These are phyloP conservation scores for Crambe crambe DNA, from an alignment of 37 sponge, comb jelly and placozoan species.

Conservation along the genomic window DNA sequence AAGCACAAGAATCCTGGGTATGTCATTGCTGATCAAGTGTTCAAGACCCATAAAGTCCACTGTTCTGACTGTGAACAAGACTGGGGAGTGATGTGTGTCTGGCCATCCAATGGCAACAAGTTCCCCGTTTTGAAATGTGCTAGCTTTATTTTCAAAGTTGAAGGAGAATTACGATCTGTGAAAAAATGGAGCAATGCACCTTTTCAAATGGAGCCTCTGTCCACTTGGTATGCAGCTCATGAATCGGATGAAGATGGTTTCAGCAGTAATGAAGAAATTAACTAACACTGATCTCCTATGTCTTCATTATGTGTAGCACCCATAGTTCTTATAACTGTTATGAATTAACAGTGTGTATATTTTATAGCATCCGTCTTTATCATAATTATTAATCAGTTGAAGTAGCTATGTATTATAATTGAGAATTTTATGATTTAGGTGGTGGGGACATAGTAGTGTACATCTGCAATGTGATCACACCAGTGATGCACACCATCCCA, in stretches of 20 bases:
- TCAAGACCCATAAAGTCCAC: slow-evolving; percentile 37
- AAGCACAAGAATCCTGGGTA: background rate
- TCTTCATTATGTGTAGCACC: background rate
- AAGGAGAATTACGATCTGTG: background rate
- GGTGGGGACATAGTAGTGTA: slow-evolving; percentile 16
- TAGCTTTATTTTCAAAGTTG: slow-evolving; percentile 39
- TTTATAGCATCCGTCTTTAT: background rate
- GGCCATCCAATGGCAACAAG: slow-evolving; percentile 17
- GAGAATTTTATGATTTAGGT: background rate
- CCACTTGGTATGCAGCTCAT: background rate
- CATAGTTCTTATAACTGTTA: too few species aligned
- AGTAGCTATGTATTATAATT: background rate
- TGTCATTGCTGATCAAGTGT: background rate
- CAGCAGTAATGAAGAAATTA: too few species aligned
- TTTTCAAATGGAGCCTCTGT: slow-evolving; percentile 7
- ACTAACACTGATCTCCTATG: background rate
- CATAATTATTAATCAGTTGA: too few species aligned
- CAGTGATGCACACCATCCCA: slow-evolving; percentile 17
- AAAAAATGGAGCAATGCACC: slow-evolving; percentile 30
- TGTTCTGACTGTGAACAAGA: slow-evolving; percentile 47
- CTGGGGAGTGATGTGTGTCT: slow-evolving; percentile 54
- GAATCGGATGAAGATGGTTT: too few species aligned
- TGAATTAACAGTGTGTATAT: background rate
- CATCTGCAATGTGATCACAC: slow-evolving; percentile 28
- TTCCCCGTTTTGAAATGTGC: slow-evolving; percentile 69